Base-by-base conservation (phyloP, 2,888 invertebrate genomes). In the Zootermopsis nevadensis region DNA sequence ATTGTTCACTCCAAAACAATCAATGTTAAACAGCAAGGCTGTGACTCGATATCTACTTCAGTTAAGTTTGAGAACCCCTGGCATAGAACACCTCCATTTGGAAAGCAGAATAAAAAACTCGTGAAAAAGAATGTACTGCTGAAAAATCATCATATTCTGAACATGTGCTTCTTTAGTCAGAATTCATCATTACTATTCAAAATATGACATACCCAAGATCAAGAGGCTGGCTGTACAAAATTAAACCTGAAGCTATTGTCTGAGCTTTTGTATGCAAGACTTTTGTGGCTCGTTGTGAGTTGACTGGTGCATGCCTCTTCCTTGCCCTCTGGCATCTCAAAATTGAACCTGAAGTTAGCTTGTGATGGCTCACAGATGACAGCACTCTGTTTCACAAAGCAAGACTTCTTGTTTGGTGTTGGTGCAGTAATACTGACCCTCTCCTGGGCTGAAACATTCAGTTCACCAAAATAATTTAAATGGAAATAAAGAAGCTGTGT, bases 361-460 rank as follows among this genome's bases (percentile, higher is more conserved):
- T 90, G 90, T 33, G 92, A 89, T 85, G 89, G 89, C 82, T 88
- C 87, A 88, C 91, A 91, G 86, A 90, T 86, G 86, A 92, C 90
- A 42, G 91, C 90, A 2, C 94, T 93, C 89, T 94, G 95, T 87
- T 93, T 93, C 24, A 95, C 88, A 89, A 94, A 95, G 86, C 92
- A 90, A 12, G 93, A 94, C 88, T 94, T 94, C 79, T 89, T 89
- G 74, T 88, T 89, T 86, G 91, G 86, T 53, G 82, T 53, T 69
- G 76, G 31, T n/a, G 80, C 31, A 55, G 69, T 48, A 72, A 85
- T 83, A 76, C 83, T 84, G 30, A 84, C 55, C 30, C 66, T 74
- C 24, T 79, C 27, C 27, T 79, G 67, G n/a, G 33, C 84, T 84
- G 69, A 89, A 86, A 91, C 24, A 60, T 60, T 60, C 27, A 60